These are phyloP conservation scores for Pygmarrhopalites habei DNA, from an alignment of 1,140 invertebrate species.

Conservation along the genomic window DNA sequence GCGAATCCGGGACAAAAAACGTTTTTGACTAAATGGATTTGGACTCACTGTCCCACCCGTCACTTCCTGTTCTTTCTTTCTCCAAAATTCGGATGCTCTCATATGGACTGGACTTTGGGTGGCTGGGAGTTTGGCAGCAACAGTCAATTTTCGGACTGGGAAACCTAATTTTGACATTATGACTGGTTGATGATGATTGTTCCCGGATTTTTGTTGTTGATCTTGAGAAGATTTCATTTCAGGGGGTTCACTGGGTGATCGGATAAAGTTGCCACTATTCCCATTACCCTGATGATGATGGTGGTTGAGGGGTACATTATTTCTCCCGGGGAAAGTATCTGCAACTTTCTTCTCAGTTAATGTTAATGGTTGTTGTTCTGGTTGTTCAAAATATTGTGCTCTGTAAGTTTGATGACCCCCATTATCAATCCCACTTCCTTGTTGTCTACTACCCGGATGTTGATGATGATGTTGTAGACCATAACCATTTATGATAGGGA, in stretches of 20 bases:
- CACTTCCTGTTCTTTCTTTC: conserved; percentile 52
- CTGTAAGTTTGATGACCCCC: neutral
- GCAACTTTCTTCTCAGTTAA: no score
- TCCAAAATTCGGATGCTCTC: conserved; percentile 55
- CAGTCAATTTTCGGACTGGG: conserved; percentile 23
- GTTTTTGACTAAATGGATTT: conserved; percentile 2
- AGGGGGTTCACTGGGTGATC: conserved; percentile 34
- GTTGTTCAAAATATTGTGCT: neutral
- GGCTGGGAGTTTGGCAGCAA: conserved; percentile 16
- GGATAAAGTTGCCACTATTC: no score
- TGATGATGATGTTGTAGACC: no score
- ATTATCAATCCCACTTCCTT: neutral
- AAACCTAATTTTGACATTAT: conserved; percentile 36
- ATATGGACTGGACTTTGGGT: conserved; percentile 31
- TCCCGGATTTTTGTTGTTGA: neutral
- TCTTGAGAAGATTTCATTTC: conserved; percentile 13
- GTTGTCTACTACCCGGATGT: no score
- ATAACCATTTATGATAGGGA: neutral
- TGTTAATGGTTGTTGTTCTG: no score
- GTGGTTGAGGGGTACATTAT: no score
- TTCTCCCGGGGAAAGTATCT: no score
- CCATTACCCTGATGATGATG: no score
- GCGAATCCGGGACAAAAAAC: conserved; percentile 26
- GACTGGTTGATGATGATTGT: neutral
- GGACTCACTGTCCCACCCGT: conserved; percentile 3